Percentiles rank a stretch among this genome's conserved stretches.
Conservation (phyloP, 2,113 vertebrate species). For the Mus musculus region GRCm39 chr11:38983501-38984000, state of each 20-base stretch:
- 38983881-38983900: not conserved
- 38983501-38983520: constrained; percentile 1
- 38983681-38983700: not conserved
- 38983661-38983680: not conserved
- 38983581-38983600: not conserved
- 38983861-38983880: constrained; percentile 2
- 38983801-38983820: not conserved
- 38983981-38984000: constrained; percentile 70
- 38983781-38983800: not conserved
- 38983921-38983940: constrained; percentile 51
- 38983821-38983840: not conserved
- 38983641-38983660: not conserved
- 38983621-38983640: not conserved
- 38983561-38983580: not conserved
- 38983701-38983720: not conserved
- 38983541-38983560: not conserved
- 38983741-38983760: not conserved
- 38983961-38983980: constrained; percentile 50
- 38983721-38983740: not conserved
- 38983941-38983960: constrained; percentile 50
- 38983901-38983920: constrained; percentile 25
- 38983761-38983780: not conserved
- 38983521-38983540: not conserved
- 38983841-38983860: constrained; percentile 35
- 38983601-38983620: not conserved